A percentile compares a stretch with the other conserved stretches of the same genome.
Evolutionary conservation across 1,140 invertebrate genomes (phyloP).

Genomic region (Gonatopus flavifemur): DNA sequence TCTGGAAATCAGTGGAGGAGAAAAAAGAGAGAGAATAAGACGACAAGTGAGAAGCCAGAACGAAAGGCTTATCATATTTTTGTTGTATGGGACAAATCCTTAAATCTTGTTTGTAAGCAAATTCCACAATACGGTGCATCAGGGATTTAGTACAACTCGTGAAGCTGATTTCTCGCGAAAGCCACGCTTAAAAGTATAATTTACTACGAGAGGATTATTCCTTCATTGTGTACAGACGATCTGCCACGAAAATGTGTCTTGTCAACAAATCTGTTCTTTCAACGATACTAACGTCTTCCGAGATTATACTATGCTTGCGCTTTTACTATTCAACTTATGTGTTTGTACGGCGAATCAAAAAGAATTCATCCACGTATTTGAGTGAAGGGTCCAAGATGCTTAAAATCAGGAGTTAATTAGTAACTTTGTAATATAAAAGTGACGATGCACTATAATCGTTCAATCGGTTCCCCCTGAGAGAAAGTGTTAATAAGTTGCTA

Average conservation of each 20-base stretch:
- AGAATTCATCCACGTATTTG: no score
- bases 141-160: conserved; percentile 37
- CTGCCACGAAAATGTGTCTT: no score
- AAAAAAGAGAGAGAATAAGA: conserved; percentile 19
- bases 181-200: conserved; percentile 43
- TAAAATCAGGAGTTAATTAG: no score
- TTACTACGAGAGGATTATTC: conserved; percentile 50
- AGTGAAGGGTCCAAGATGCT: no score
- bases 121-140: conserved; percentile 43
- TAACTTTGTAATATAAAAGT: conserved; percentile 19
- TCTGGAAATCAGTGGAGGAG: no score
- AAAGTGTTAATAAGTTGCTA: conserved; percentile 52
- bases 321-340: no score
- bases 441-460: conserved; percentile 42
- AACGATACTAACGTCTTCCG: no score
- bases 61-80: conserved; percentile 46
- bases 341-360: no score
- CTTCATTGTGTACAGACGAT: no score
- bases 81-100: conserved; percentile 41
- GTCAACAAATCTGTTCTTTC: no score
- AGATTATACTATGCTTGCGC: no score
- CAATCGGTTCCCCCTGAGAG: conserved; percentile 39
- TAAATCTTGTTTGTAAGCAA: conserved; percentile 52
- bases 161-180: conserved; percentile 34
- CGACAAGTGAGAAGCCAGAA: conserved; percentile 15